Percentiles rank a stretch among this genome's conserved stretches.
Conservation (phyloP, 2,888 invertebrate species). For the Netelia inedita region DNA sequence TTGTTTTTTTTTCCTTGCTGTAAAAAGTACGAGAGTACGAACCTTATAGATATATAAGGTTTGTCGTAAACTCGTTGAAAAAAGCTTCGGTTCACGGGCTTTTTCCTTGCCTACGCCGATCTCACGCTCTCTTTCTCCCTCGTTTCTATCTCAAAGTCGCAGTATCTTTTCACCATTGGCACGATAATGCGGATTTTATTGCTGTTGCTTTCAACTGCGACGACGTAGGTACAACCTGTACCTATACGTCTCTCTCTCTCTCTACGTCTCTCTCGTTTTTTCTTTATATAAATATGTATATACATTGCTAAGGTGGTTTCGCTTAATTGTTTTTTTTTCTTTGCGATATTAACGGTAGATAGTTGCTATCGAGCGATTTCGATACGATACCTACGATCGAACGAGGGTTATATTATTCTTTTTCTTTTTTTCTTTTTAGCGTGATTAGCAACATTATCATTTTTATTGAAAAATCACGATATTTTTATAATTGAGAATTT, state of each 20-base stretch:
- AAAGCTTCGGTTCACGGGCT: background rate
- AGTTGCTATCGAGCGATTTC: too few species aligned
- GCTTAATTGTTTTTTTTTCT: too few species aligned
- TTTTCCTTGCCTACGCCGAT: constrained; percentile 13
- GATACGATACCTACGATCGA: too few species aligned
- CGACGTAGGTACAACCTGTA: constrained; percentile 4
- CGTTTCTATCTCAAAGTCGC: background rate
- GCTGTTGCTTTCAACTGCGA: constrained; percentile 24
- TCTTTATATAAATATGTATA: background rate
- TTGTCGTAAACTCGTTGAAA: constrained; percentile 18
- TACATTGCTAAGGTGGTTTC: background rate
- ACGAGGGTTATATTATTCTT: too few species aligned
- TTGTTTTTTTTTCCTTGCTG: background rate
- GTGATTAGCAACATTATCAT: too few species aligned
- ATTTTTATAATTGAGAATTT: background rate
- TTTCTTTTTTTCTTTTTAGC: too few species aligned
- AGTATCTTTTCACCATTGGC: constrained; percentile 31
- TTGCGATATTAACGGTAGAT: too few species aligned
- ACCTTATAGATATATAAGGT: background rate
- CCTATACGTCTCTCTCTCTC: too few species aligned
- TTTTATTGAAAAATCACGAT: too few species aligned
- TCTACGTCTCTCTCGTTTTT: too few species aligned
- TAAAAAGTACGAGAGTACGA: background rate
- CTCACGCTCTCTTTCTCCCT: background rate
- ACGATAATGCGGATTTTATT: constrained; percentile 50